Conservation (phyloP, 1,140 invertebrate species). For the Chymomyza costata region DNA sequence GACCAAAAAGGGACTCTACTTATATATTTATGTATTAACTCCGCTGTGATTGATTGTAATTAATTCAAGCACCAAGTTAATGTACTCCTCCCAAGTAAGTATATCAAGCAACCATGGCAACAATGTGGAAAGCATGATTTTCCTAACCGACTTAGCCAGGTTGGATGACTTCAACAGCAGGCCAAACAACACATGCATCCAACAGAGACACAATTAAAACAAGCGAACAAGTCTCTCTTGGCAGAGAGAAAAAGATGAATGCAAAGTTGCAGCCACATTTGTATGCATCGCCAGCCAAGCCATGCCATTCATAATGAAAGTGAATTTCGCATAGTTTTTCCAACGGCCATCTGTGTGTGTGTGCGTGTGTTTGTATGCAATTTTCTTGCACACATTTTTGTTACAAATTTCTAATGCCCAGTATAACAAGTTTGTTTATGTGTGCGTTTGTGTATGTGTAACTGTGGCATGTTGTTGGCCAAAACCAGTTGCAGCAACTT, state of each 20-base stretch:
- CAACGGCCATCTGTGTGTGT: conserved; percentile 20
- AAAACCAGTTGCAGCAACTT: conserved; percentile 52
- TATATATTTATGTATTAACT: too few relatives aligned
- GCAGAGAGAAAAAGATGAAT: too few relatives aligned
- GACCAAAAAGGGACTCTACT: too few relatives aligned
- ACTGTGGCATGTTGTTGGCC: conserved; percentile 14
- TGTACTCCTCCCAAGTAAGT: too few relatives aligned
- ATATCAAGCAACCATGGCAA: conserved; percentile 1
- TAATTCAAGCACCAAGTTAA: too few relatives aligned
- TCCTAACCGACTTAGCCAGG: conserved; percentile 50
- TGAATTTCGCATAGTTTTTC: conserved; percentile 67
- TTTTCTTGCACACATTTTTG: conserved; percentile 33
- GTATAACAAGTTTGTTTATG: too few relatives aligned
- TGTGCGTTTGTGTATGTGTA: not conserved
- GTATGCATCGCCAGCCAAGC: conserved; percentile 61
- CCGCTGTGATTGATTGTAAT: too few relatives aligned
- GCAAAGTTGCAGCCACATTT: conserved; percentile 36
- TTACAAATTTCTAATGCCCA: conserved; percentile 59
- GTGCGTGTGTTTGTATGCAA: not conserved
- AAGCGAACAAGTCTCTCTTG: too few relatives aligned
- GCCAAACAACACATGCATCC: not conserved
- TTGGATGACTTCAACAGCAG: conserved; percentile 51
- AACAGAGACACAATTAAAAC: too few relatives aligned
- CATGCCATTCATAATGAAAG: conserved; percentile 68
- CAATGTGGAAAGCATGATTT: conserved; percentile 49